Conservation (phyloP, 2,113 vertebrate genomes). For the Trematocara nigrifrons region DNA sequence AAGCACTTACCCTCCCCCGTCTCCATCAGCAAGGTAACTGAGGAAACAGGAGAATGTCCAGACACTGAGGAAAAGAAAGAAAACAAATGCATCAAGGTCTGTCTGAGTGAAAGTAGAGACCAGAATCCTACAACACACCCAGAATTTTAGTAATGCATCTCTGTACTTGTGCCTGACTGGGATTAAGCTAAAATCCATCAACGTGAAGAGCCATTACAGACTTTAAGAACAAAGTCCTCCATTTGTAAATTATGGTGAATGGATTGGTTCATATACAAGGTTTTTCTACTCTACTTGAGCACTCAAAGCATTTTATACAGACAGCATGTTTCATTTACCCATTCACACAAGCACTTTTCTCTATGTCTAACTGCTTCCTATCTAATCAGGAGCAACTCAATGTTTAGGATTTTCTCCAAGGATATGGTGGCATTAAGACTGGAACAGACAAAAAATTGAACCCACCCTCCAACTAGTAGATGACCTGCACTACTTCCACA, state of each 20-base stretch:
- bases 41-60: constrained; percentile 21
- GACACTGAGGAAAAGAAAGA: not conserved
- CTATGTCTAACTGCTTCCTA: not conserved
- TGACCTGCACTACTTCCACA: not conserved
- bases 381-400: not conserved
- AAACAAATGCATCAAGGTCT: not conserved
- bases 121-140: not conserved
- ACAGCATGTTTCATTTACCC: too few species aligned
- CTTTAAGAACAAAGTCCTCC: constrained; percentile 16
- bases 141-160: constrained; percentile 36
- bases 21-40: constrained; percentile 11
- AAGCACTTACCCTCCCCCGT: not conserved
- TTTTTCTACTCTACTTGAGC: not conserved
- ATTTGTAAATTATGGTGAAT: constrained; percentile 8
- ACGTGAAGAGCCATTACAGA: not conserved
- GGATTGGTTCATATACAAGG: not conserved
- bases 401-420: not conserved
- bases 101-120: not conserved
- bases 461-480: not conserved
- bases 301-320: not conserved
- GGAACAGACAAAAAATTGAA: not conserved
- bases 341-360: not conserved
- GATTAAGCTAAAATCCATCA: constrained; percentile 30
- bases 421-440: not conserved
- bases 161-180: constrained; percentile 23